phyloP scores from a whole-genome alignment of 2,113 vertebrate genomes.

The Halcyon malimbica region DNA sequence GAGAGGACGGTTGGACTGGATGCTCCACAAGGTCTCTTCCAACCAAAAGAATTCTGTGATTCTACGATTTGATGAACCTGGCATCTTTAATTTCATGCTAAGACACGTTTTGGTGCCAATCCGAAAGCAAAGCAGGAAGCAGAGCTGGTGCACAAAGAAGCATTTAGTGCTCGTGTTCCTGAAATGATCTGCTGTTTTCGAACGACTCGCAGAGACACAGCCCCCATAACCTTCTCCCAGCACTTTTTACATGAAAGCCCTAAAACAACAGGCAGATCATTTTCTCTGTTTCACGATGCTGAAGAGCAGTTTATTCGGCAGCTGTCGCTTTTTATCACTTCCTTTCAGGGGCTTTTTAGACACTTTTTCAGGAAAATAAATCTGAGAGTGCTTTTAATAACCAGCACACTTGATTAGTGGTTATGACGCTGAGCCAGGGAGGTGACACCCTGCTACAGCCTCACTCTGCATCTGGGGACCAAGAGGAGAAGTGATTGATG shows the following conservation, averaged over 20 bases:
- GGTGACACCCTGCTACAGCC: background rate
- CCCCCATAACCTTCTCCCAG: background rate
- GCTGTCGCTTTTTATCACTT: background rate
- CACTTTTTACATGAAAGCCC: background rate
- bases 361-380: slow-evolving; percentile 1
- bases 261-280: background rate
- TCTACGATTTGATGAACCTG: background rate
- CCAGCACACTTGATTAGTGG: accelerated
- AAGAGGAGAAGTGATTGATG: background rate
- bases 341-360: background rate
- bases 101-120: background rate
- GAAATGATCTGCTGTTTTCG: background rate
- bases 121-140: background rate
- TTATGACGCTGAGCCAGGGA: background rate
- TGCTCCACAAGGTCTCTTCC: too few species aligned
- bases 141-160: background rate
- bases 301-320: slow-evolving; percentile 2
- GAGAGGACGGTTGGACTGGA: background rate
- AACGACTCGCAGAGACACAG: background rate
- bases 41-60: too few species aligned
- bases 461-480: background rate
- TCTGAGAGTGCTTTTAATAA: background rate
- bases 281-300: background rate
- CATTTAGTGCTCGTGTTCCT: background rate
- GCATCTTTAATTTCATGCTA: background rate